A percentile compares a stretch with the other conserved stretches of the same genome.
phyloP scores from a whole-genome alignment of 53 echinoderm and acorn worm genomes.

The Temnopleurus reevesii region DNA sequence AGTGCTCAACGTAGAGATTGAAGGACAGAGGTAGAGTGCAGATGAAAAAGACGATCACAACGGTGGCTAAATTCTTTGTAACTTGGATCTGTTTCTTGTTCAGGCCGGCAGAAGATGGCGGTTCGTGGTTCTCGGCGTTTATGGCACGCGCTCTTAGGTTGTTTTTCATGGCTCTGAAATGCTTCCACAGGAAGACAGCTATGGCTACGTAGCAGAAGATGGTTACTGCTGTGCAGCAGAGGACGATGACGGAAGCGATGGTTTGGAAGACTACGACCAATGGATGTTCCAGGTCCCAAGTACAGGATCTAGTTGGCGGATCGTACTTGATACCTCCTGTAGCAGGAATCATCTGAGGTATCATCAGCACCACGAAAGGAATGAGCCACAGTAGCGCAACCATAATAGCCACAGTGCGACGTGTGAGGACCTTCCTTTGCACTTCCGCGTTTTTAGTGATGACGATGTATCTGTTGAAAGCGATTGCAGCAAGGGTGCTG shows the following conservation, averaged over 20 bases:
- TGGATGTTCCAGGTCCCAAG: constrained; percentile 12
- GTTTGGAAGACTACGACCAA: not conserved
- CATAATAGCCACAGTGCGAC: not conserved
- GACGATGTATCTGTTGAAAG: constrained; percentile 23
- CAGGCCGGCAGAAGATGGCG: not conserved
- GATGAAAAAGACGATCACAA: constrained; percentile 40
- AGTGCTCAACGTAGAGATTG: not conserved
- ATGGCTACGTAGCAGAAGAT: constrained; percentile 40
- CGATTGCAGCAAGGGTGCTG: constrained; percentile 14
- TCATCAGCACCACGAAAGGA: not conserved
- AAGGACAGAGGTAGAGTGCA: not conserved
- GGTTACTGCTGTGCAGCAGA: not conserved
- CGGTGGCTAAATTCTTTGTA: constrained; percentile 43
- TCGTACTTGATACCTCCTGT: not conserved
- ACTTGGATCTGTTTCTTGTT: constrained; percentile 24
- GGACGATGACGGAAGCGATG: not conserved
- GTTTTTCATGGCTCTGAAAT: not conserved
- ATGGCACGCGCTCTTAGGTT: not conserved
- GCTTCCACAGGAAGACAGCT: not conserved
- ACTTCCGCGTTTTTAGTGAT: constrained; percentile 11
- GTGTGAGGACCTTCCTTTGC: not conserved
- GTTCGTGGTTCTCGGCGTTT: not conserved
- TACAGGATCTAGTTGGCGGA: not conserved
- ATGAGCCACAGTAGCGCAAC: not conserved
- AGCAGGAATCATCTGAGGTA: constrained; percentile 24